Base-by-base conservation (phyloP, 2,797 vertebrate genomes). In the Pseudopleuronectes americanus region DNA sequence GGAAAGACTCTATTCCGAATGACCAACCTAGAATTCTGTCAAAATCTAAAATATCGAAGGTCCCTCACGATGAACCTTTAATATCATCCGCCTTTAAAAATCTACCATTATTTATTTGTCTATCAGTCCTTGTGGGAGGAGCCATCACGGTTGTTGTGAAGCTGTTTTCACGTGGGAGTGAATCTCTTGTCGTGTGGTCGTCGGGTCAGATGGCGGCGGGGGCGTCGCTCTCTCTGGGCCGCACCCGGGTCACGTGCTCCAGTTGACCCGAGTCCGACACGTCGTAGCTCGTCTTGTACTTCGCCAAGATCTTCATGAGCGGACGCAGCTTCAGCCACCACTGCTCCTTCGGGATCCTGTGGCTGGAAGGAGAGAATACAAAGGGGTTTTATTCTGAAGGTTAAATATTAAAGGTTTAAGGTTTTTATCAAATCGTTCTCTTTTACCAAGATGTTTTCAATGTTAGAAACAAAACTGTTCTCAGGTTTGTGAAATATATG, bases 261-360 rank as follows among this genome's bases (percentile, higher is more conserved):
- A 99, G 88, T 92, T 97, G 94, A 3, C 96, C 96, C 0, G 95
- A 91, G 70, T 98, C 96, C 0, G 97, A 97, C 55, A 98, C 93
- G 0, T 99, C 97, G 0, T 95, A 96, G 92, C 95, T 98, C 0
- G 96, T 95, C 93, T 97, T 96, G 87, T 92, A 92, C 79, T 92
- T 92, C 70, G 90, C 88, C 51, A 92, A 53, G 79, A 91, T 99
- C 75, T 99, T 99, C 97, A 99, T 98, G 78, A 99, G 92, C 0
- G 97, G 96, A 14, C 97, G 94, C 36, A 99, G 93, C 84, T 98
- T 98, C 87, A 99, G 91, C 98, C 98, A 99, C 98, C 98, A 99
- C 69, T 99, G 97, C 72, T 97, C 95, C 84, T 95, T 96, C 1
- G 98, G 96, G 81, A 99, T 99, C 84, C 98, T 92, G 91, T 99